Base-by-base conservation (phyloP, 37 sponge, comb jelly and placozoan species). In the Spongilla lacustris region DNA sequence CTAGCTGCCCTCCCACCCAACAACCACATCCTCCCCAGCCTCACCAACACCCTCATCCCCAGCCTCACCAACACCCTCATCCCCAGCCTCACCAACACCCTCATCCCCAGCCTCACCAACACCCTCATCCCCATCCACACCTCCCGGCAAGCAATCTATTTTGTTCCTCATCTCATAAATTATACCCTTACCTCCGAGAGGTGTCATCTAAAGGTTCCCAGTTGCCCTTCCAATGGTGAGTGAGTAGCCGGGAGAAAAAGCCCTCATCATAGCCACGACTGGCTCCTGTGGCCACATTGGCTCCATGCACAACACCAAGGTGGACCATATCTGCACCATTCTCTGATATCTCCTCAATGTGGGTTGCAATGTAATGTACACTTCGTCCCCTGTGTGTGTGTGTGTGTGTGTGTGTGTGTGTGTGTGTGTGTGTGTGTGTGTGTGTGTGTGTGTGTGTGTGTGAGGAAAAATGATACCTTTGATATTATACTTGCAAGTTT, bases 321-420 rank as follows among this genome's bases (percentile, higher is more conserved):
- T 91, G 91, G 17, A 83, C 50, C 36, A 91, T 33, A 72, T 91
- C 91, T 31, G 87, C 91, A 50, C 81, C 87, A 87, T 91, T 91
- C 30, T 91, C 91, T 66, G 87, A 83, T 50, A 91, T 82, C 19
- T 91, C 91, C 91, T 91, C 33, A 10, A 38, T 25, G 78, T 76
- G 69, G 5, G n/a, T 36, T 68, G 28, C 9, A 24, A 26, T 80
- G n/a, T 67, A 80, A 10, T 80, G 27, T 13, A 35, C 46, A 36
- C 12, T 35, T 12, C 78, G 27, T 36, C 37, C 32, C 23, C 36
- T 68, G 31, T 49, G 46, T 49, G 71, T 35, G 68, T 67, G n/a
- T 34, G 27, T 50, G 68, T 80, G 35, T 81, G 25, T 69, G 38
- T 68, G n/a, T 50, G 67, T 58, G 58, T 58, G 14, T 58, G 21